phyloP scores from a whole-genome alignment of 2,113 vertebrate genomes.

The Acanthochromis polyacanthus region DNA sequence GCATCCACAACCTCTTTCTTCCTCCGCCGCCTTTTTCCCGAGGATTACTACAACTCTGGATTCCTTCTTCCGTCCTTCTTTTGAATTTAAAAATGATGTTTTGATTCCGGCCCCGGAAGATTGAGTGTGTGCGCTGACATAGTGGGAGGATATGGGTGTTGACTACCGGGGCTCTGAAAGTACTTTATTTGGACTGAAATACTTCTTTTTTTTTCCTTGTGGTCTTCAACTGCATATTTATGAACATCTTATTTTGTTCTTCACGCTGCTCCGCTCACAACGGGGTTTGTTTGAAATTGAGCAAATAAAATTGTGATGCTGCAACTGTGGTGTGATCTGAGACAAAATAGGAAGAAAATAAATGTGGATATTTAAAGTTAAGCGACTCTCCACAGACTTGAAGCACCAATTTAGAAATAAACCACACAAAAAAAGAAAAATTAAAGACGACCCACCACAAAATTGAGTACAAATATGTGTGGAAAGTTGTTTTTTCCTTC shows the following conservation, averaged over 20 bases:
- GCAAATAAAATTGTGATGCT: no score
- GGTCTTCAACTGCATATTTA: slow-evolving; percentile 25
- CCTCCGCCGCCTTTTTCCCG: slow-evolving; percentile 1
- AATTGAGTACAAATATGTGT: no score
- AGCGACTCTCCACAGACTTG: no score
- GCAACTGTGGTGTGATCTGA: no score
- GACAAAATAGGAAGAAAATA: no score
- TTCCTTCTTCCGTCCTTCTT: slow-evolving; percentile 13
- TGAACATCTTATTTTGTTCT: slow-evolving; percentile 24
- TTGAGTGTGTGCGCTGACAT: slow-evolving; percentile 23
- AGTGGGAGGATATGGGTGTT: slow-evolving; percentile 28
- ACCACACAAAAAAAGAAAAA: no score
- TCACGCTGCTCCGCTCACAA: background rate
- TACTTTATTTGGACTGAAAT: background rate
- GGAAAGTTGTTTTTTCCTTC: no score
- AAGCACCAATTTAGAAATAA: no score
- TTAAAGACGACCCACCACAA: no score
- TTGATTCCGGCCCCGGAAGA: slow-evolving; percentile 34
- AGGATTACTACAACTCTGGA: background rate
- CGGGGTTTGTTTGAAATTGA: background rate
- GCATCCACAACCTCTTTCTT: slow-evolving; percentile 26
- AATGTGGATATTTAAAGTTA: no score
- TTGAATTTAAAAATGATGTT: slow-evolving; percentile 46
- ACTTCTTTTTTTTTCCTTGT: no score
- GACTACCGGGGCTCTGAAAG: slow-evolving; percentile 17